Evolutionary conservation across 2,113 vertebrate species (phyloP), one percentile per base, ranked within the genome.

Genomic region (Cyprinus carpio): DNA sequence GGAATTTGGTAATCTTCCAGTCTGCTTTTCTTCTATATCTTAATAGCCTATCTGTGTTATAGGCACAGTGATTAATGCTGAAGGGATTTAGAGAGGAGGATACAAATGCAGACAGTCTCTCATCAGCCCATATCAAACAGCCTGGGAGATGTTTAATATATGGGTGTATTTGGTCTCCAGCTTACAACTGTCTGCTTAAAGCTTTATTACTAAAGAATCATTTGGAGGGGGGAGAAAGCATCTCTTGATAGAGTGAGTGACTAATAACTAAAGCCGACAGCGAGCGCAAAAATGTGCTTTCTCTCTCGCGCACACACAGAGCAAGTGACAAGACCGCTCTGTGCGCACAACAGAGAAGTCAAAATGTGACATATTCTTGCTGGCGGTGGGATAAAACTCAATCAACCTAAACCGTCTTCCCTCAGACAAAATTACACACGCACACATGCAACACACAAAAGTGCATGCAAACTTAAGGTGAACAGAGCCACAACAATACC

Each of bases 181-280:
- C 94, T 93, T 94, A 93, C 92, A 93, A 93, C 93, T 93, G 92
- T 95, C 92, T 94, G 92, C 92, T 93, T 94, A 93, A 92, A 94
- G 94, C 93, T 94, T 94, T 94, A 93, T 91, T 91, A 92, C 92
- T 92, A 94, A 91, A 93, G 93, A 94, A 93, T 91, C 90, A 94
- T 92, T 93, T 92, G 84, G 89, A 81, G 56, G 81, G 43, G 77
- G 23, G 74, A 89, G 89, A 89, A 89, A 86, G 87, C 86, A 85
- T 89, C 90, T 92, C 91, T 93, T 87, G 87, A 93, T 91, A 91
- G 91, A 93, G 90, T 89, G 88, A 91, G 91, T 92, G 93, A 94
- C 92, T 94, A 94, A 94, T 94, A 93, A 94, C 91, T 94, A 94
- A 95, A 94, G 92, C 93, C 86, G 93, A 94, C 93, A 94, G 92